Evolutionary conservation across 2,888 invertebrate genomes (phyloP), one percentile per base, ranked within the genome.

Genomic region (Stictocephala bisonia): DNA sequence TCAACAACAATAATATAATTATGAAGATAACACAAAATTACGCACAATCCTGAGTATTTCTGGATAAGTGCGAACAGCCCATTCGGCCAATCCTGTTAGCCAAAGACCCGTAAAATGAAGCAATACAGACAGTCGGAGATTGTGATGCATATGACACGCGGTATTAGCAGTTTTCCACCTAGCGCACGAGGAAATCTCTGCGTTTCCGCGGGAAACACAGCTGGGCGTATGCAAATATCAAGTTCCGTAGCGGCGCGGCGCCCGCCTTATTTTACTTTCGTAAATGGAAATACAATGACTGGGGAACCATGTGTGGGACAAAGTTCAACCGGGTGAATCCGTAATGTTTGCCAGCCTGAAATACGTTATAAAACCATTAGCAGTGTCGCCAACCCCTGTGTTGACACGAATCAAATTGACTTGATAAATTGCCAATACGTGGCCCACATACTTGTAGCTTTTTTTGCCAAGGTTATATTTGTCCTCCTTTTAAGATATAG

Each of bases 231-330:
- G 70, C 70, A 71, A 71, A 71, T 71, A 18, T 26, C 15, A 56
- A 26, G n/a, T 56, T 41, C 70, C 15, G 22, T 7, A 29, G 13
- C 13, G 51, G 18, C 67, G 18, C 13, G 20, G 15, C 31, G 35
- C 53, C 58, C 41, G 64, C 70, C 64, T 73, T 73, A 73, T 73
- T 73, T 73, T 73, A 73, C 73, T 70, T 70, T 73, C 70, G 40
- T 70, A 73, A 70, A 73, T 73, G 73, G 73, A 73, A 73, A 73
- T 73, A 73, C 73, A 73, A 73, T 73, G 73, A 58, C 56, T 72
- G 27, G 50, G 66, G 53, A 53, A 56, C 44, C 70, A 44, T 71
- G 70, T 58, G 70, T 58, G 70, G 58, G 58, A 58, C 35, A 44
- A 58, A 64, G 64, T 64, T 64, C 64, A 40, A 40, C 24, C 44